phyloP scores from a whole-genome alignment of 2,888 invertebrate genomes.

The Limnephilus marmoratus region DNA sequence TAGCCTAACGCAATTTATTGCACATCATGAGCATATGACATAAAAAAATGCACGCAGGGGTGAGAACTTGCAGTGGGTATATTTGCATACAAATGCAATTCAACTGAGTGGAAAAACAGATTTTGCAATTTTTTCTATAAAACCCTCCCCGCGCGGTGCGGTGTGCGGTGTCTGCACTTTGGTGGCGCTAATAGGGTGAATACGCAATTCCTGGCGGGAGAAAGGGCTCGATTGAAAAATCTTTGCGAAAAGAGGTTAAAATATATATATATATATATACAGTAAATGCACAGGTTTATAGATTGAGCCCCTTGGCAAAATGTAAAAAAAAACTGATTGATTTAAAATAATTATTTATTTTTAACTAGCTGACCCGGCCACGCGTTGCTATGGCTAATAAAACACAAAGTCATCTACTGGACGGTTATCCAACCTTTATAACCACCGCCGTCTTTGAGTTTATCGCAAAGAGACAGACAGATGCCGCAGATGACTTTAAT shows the following conservation, averaged over 20 bases:
- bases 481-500: no score
- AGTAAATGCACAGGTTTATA: neutral
- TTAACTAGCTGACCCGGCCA: no score
- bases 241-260: neutral
- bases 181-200: constrained; percentile 51
- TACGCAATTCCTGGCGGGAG: constrained; percentile 19
- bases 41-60: constrained; percentile 62
- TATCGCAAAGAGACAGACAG: no score
- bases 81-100: constrained; percentile 67
- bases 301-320: neutral
- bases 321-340: neutral
- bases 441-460: no score
- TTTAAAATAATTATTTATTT: no score
- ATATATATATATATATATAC: neutral
- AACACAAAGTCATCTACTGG: no score
- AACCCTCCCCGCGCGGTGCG: constrained; percentile 32
- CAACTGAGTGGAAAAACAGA: constrained; percentile 66
- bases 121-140: constrained; percentile 64
- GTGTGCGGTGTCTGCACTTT: constrained; percentile 47
- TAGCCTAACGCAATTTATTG: constrained; percentile 63
- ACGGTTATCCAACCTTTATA: no score
- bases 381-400: no score
- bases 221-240: constrained; percentile 17
- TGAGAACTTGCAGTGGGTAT: constrained; percentile 35
- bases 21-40: constrained; percentile 62